phyloP scores from a whole-genome alignment of 2,113 vertebrate genomes.

The Oenanthe oenanthe region DNA sequence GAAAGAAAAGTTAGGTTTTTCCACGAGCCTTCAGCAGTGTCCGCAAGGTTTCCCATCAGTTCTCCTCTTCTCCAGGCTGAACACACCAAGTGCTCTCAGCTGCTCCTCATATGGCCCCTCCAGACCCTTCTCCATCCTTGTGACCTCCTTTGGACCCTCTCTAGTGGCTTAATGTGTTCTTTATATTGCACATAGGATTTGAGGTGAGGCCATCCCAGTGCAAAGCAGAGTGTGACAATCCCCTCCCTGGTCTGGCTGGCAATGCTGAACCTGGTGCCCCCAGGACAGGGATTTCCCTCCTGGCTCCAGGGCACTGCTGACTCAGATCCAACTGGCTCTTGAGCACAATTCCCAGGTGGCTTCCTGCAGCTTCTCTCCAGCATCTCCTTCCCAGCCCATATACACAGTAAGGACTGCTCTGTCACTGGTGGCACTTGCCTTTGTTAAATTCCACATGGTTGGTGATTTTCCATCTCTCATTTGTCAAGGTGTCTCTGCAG shows the following conservation, averaged over 20 bases:
- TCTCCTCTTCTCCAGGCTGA: neutral
- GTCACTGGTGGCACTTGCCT: neutral
- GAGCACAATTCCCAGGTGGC: neutral
- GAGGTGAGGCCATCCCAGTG: neutral
- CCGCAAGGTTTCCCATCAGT: neutral
- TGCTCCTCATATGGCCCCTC: neutral
- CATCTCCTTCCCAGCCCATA: neutral
- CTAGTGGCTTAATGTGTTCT: neutral
- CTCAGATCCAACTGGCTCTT: neutral
- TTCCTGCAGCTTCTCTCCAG: neutral
- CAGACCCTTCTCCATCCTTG: neutral
- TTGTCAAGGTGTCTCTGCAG: neutral
- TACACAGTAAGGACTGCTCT: neutral
- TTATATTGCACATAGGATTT: neutral
- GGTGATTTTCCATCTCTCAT: neutral
- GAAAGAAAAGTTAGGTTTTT: no score
- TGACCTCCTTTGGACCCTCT: neutral
- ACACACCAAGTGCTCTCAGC: neutral
- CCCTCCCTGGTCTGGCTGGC: fast-evolving
- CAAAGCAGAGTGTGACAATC: neutral
- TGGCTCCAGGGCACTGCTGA: neutral
- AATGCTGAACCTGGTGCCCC: neutral
- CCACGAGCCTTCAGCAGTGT: no score
- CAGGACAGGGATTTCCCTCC: neutral
- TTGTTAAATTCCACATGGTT: neutral